phyloP scores from a whole-genome alignment of 2,888 invertebrate genomes.

The Meiosimyza decipiens region DNA sequence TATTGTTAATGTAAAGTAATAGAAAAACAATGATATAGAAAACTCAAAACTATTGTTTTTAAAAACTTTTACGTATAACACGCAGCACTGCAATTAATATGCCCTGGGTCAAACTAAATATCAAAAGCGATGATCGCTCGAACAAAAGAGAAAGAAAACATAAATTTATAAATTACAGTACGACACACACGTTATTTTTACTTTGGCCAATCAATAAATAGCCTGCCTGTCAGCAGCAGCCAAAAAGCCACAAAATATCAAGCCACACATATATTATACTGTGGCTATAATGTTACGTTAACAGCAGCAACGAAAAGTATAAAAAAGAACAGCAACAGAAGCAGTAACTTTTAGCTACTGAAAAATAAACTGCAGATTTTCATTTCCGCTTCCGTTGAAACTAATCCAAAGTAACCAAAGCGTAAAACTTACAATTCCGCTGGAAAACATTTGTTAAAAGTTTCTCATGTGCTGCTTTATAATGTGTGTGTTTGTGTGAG shows the following conservation, averaged over 20 bases:
- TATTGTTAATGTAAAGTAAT: no score
- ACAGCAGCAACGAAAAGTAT: neutral
- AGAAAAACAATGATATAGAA: no score
- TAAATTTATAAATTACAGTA: conserved; percentile 31
- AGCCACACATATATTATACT: neutral
- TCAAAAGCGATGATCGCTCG: neutral
- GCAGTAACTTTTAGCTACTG: conserved; percentile 4
- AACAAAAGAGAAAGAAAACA: conserved; percentile 27
- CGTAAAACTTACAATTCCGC: conserved; percentile 51
- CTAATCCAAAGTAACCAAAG: conserved; percentile 50
- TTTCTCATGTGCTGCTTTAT: neutral
- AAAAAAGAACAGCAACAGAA: neutral
- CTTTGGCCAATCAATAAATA: conserved; percentile 47
- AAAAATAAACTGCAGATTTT: conserved; percentile 51
- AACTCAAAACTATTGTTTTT: no score
- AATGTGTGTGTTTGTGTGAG: neutral
- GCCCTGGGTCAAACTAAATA: neutral
- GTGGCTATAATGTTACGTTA: neutral
- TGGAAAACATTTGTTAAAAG: conserved; percentile 33
- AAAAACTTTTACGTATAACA: neutral
- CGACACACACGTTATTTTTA: neutral
- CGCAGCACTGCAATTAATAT: neutral
- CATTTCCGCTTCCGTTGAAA: conserved; percentile 46
- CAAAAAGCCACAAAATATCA: conserved; percentile 57
- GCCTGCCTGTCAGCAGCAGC: conserved; percentile 55